Evolutionary conservation across 2,797 vertebrate species (phyloP), one percentile per base, ranked within the genome.

Genomic region (Tokudaia tokunoshimensis): DNA sequence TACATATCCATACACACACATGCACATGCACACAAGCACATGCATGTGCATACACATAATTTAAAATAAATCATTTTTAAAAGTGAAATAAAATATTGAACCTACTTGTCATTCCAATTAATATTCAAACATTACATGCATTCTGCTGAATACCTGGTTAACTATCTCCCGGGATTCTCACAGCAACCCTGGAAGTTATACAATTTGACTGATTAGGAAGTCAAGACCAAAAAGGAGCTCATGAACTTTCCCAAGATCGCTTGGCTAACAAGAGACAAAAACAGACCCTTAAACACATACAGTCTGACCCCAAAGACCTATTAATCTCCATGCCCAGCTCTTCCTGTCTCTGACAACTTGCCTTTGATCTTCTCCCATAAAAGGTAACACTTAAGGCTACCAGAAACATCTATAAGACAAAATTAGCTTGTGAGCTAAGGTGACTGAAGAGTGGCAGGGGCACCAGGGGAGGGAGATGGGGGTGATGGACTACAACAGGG

Each of bases 161-260:
- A 52, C 89, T 83, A 52, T 55, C 59, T 94, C 91, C 94, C 57
- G 10, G 83, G 47, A 94, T 92, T 22, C 34, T 84, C 52, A 76
- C 65, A 67, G 80, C 50, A 92, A 91, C 61, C 20, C 65, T 91
- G 74, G 55, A 90, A 90, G 52, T 75, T 87, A 50, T 47, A 61
- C 29, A 78, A 70, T 55, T 85, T 95, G 92, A 93, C 57, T 61
- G 52, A 92, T 76, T 59, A 85, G 55, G 44, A 96, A 85, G 80
- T 37, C n/a, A 86, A 96, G 75, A 50, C 19, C 52, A 79, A 63
- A 95, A 74, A 87, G 31, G 6, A 80, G 34, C 86, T 78, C 72
- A 72, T 92, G 50, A 84, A 72, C 24, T 61, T 84, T 34, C 44
- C 83, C 44, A 67, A 50, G 63, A 50, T 85, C 12, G 9, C 83